phyloP scores from a whole-genome alignment of 2,797 vertebrate genomes.

The Takifugu rubripes region DNA sequence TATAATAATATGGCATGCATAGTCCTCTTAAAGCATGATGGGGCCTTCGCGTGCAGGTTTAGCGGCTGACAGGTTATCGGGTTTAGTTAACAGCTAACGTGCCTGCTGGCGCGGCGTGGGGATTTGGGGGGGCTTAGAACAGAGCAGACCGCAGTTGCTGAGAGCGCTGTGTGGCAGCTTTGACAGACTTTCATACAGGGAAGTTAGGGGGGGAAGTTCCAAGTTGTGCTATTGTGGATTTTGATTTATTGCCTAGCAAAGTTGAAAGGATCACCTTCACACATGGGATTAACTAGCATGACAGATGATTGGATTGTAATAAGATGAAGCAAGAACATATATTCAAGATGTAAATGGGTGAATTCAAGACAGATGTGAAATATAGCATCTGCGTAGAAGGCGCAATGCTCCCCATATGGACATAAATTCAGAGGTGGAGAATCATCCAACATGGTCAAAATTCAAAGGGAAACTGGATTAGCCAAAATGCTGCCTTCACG shows the following conservation, averaged over 20 bases:
- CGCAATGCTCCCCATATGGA: background rate
- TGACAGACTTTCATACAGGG: slow-evolving; percentile 24
- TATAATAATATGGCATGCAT: slow-evolving; percentile 45
- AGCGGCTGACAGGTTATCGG: slow-evolving; percentile 70
- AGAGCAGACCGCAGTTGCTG: slow-evolving; percentile 59
- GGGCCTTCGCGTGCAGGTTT: slow-evolving; percentile 73
- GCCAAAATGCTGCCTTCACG: background rate
- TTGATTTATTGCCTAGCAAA: slow-evolving; percentile 7
- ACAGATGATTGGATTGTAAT: slow-evolving; percentile 15
- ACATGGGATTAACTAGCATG: slow-evolving; percentile 29
- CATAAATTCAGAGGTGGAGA: background rate
- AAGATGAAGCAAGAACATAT: slow-evolving; percentile 3
- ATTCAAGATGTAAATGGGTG: slow-evolving; percentile 7
- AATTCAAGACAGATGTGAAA: background rate
- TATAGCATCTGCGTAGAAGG: background rate
- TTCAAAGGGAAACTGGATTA: background rate
- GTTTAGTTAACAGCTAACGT: slow-evolving; percentile 70
- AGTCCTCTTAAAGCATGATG: slow-evolving; percentile 69
- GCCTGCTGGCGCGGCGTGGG: slow-evolving; percentile 49
- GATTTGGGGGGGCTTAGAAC: slow-evolving; percentile 66
- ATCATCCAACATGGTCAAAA: background rate
- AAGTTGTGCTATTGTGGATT: slow-evolving; percentile 17
- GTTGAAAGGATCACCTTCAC: slow-evolving; percentile 9
- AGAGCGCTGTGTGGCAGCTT: slow-evolving; percentile 49
- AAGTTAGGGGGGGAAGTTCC: slow-evolving; percentile 21